Evolutionary conservation across 2,888 invertebrate species (phyloP), one percentile per base, ranked within the genome.

Genomic region (Cataglyphis cursor): DNA sequence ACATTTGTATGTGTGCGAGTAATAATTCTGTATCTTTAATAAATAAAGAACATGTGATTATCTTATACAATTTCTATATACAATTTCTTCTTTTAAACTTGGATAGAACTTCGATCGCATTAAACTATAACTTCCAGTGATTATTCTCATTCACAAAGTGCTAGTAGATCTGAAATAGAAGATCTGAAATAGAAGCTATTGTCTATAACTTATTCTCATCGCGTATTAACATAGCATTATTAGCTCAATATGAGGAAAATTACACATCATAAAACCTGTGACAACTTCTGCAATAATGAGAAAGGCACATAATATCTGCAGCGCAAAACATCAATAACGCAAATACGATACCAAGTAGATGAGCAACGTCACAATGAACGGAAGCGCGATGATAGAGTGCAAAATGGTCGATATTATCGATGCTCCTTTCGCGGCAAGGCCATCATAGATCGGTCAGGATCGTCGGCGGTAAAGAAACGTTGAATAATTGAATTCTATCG

Each of bases 401-500:
- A 76, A 64, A 72, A 31, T 74, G 81, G 41, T 44, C 72, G 70
- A 82, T 70, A 38, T n/a, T 81, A 83, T 83, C 72, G 82, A 82
- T 38, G 44, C 41, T 38, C 38, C 38, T 81, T 68, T 31, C 38
- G 54, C 21, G 41, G 10, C 64, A 70, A 54, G 83, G 83, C 4
- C 64, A 65, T 64, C 57, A 28, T 54, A 51, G 54, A 83, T 83
- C 72, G 74, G 24, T 35, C 59, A 65, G 51, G 59, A 85, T 83
- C n/a, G 72, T 54, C 21, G 24, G 38, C 44, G 44, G 51, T 68
- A 76, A 68, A 80, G 24, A 31, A 44, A 44, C 66, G 24, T 8
- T 61, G 64, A 85, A 87, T 90, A 89, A 89, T 90, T 85, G 84
- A 89, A 84, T 75, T 70, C 66, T 59, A 89, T 90, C 82, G 89